A percentile compares a stretch with the other conserved stretches of the same genome.
Conservation (phyloP, 2,797 vertebrate species). For the Aselliscus stoliczkanus region DNA sequence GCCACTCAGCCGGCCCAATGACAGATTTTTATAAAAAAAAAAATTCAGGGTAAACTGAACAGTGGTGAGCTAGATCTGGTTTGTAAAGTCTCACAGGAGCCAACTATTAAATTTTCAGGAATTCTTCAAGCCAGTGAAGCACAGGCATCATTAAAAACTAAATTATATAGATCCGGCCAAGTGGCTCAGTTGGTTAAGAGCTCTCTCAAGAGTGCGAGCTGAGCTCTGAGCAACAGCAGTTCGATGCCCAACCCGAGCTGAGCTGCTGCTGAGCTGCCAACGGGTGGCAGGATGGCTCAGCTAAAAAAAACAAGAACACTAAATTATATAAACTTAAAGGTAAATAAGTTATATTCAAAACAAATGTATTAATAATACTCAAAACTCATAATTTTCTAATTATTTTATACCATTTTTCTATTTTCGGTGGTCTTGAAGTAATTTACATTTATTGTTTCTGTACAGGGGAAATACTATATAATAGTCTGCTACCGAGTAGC, state of each 20-base stretch:
- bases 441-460: background rate
- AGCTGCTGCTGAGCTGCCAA: too few relatives aligned
- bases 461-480: background rate
- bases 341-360: constrained; percentile 1
- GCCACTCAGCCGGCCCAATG: too few relatives aligned
- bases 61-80: background rate
- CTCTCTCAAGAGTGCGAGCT: too few relatives aligned
- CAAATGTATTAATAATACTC: background rate
- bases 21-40: background rate
- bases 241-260: too few relatives aligned
- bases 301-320: too few relatives aligned
- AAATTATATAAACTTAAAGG: background rate
- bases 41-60: background rate
- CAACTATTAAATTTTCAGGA: background rate
- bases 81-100: background rate
- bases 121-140: background rate
- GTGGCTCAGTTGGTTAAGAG: too few relatives aligned
- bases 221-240: too few relatives aligned
- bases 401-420: background rate
- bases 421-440: background rate
- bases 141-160: background rate
- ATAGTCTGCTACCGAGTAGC: background rate
- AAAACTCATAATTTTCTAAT: background rate
- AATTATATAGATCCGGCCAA: background rate
- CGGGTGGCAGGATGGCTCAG: too few relatives aligned